A percentile compares a stretch with the other conserved stretches of the same genome.
Conservation (phyloP, 2,888 invertebrate species). For the Homarus gammarus region DNA sequence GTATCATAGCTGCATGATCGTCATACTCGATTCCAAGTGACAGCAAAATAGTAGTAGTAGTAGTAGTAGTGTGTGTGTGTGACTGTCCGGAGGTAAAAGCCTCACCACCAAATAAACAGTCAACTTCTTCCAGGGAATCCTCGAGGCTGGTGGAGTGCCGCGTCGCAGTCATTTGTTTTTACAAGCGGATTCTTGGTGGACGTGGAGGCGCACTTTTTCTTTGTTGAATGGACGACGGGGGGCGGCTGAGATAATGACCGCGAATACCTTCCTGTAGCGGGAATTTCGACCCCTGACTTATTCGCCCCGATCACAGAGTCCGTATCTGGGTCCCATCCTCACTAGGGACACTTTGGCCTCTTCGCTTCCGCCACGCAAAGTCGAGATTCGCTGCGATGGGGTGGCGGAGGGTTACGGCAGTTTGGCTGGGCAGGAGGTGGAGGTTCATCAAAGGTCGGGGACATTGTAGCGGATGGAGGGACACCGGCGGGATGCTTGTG, state of each 20-base stretch:
- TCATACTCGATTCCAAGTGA: too few species aligned
- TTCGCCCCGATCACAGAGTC: background rate
- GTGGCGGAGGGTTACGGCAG: background rate
- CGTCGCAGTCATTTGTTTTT: slow-evolving; percentile 32
- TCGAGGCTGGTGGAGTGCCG: background rate
- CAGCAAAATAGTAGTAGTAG: too few species aligned
- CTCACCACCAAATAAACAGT: too few species aligned
- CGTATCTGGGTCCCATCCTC: too few species aligned
- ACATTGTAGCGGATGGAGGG: slow-evolving; percentile 42
- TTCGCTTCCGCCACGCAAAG: background rate
- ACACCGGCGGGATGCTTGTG: slow-evolving; percentile 21
- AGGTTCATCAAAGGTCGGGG: slow-evolving; percentile 39
- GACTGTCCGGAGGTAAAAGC: too few species aligned
- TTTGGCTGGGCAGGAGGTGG: background rate
- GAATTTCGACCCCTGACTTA: slow-evolving; percentile 49
- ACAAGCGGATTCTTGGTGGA: slow-evolving; percentile 31
- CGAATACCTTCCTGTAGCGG: slow-evolving; percentile 42
- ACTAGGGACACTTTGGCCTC: background rate
- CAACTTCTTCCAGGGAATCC: too few species aligned
- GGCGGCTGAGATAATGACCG: slow-evolving; percentile 32
- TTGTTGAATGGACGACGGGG: slow-evolving; percentile 27
- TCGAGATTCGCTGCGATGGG: background rate
- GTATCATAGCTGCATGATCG: too few species aligned
- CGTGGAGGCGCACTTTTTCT: slow-evolving; percentile 32
- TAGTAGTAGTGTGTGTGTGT: too few species aligned